Conservation (phyloP, 2,113 vertebrate species). For the human (Homo sapiens) region DNA sequence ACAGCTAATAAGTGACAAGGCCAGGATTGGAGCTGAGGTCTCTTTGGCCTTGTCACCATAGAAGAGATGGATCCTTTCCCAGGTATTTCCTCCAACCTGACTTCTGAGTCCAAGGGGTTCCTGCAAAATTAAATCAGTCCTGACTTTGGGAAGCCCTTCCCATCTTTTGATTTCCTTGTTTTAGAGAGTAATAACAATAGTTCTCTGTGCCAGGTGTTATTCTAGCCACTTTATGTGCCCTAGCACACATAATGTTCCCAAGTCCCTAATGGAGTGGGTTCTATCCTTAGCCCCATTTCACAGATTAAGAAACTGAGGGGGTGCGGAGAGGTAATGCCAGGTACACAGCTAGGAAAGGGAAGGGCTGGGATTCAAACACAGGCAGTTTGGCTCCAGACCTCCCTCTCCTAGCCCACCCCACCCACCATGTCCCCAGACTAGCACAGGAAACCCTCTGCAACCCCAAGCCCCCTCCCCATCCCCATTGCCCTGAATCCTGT, state of each 20-base stretch:
- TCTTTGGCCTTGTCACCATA: neutral
- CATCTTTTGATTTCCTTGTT: neutral
- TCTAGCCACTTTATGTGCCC: neutral
- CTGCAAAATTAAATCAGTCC: neutral
- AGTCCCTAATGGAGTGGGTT: neutral
- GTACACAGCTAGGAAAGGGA: neutral
- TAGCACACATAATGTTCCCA: neutral
- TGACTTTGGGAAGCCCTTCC: neutral
- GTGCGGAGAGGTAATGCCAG: neutral
- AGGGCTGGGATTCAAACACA: neutral
- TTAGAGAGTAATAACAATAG: neutral
- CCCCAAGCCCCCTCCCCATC: neutral
- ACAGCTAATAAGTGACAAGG: neutral
- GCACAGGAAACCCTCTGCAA: neutral
- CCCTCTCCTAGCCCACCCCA: neutral
- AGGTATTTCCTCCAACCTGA: neutral
- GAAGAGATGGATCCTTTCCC: neutral
- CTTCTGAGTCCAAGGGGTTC: neutral
- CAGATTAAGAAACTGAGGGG: neutral
- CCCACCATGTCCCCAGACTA: neutral
- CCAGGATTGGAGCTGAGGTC: neutral
- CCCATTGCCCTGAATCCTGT: neutral
- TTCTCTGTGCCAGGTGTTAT: neutral
- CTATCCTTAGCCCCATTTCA: neutral
- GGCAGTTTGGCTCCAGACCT: neutral